Evolutionary conservation across 2,113 vertebrate genomes (phyloP).

Genomic region (Amphiprion ocellaris): DNA sequence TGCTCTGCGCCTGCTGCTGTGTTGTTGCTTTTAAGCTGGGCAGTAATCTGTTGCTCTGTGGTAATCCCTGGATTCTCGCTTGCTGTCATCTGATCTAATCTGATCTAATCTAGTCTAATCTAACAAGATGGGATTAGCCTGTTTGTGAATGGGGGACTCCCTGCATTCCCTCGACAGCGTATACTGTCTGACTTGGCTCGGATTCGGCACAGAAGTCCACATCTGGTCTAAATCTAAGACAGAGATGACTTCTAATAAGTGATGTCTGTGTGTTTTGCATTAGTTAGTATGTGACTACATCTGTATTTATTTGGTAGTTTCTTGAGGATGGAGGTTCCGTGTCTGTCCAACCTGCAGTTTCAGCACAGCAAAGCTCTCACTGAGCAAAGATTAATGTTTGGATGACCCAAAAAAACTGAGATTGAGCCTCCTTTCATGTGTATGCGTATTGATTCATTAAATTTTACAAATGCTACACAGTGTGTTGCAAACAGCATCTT

Average conservation of each 20-base stretch:
- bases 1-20: constrained; percentile 14
- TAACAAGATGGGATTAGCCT: constrained; percentile 74
- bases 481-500: too few relatives aligned
- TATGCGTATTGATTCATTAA: too few relatives aligned
- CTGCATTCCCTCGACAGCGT: constrained; percentile 35
- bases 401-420: neutral
- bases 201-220: constrained; percentile 14
- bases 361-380: constrained; percentile 10
- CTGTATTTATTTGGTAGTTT: neutral
- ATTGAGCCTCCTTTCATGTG: neutral
- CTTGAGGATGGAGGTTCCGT: neutral
- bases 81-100: constrained; percentile 70
- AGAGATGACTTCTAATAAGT: neutral
- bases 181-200: constrained; percentile 20
- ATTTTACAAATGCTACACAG: too few relatives aligned
- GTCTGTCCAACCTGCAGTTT: neutral
- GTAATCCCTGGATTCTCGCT: constrained; percentile 73
- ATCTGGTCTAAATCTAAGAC: constrained; percentile 6
- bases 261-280: constrained; percentile 10
- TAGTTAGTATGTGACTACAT: constrained; percentile 6
- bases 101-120: constrained; percentile 68
- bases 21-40: constrained; percentile 54
- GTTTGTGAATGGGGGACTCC: constrained; percentile 52
- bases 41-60: constrained; percentile 71
- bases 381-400: too few relatives aligned